Evolutionary conservation across 2,888 invertebrate genomes (phyloP), one percentile per base, ranked within the genome.

Genomic region (Lochmaea capreae): DNA sequence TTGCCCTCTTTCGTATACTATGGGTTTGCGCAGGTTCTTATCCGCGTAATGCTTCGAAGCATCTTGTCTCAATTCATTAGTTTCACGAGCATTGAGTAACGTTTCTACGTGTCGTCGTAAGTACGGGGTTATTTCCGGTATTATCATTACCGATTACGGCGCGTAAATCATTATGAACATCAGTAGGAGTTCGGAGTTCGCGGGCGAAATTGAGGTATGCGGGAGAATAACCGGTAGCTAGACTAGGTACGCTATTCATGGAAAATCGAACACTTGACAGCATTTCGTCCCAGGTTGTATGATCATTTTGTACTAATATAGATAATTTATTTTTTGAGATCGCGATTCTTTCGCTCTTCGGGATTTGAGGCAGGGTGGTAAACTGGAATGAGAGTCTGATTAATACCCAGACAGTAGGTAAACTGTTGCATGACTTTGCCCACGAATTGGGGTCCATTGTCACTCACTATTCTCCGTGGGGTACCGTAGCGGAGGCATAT

Each of bases 381-480:
- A 5, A 79, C 69, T 4, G 81, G 81, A 1, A 76, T 83, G 2
- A 83, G 75, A 2, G 52, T 26, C 52, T 85, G 84, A 12, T 79
- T 74, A 2, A 85, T 81, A 0, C 74, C 76, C 2, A 86, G 63
- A 58, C 80, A 81, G 46, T 78, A 80, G 2, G 77, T 72, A 18
- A 83, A 74, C 63, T 85, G 80, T 72, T 85, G 85, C 84, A 85
- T 85, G 0, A 83, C 74, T 2, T 66, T 78, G 18, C 81, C 77
- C 2, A 85, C 74, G 67, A 85, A 86, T 77, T 82, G 85, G 54
- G 79, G 39, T 9, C 83, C 86, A 71, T 86, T 87, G 71, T 87
- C 86, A 43, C 81, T 82, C 2, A 83, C 81, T 1, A 87, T 63
- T 63, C 81, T 65, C 3, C 85, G 42, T 0, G 85, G 85, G 1